Base-by-base conservation (phyloP, 37 sponge, comb jelly and placozoan species). In the Aplysina aerophoba region DNA sequence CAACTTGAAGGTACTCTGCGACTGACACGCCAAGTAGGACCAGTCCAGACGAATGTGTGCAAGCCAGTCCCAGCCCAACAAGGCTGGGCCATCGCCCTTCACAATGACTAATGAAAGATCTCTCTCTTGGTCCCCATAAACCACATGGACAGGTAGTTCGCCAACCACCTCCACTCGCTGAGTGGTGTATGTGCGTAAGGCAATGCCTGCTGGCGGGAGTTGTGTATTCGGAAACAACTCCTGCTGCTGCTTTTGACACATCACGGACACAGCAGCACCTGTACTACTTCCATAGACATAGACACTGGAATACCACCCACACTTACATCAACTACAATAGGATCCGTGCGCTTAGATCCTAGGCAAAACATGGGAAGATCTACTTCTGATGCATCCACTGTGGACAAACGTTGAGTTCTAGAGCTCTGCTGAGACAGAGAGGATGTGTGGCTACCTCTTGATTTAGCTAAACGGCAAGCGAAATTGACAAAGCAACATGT, bases 11-110 rank as follows among this genome's bases (percentile, higher is more conserved):
- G 11, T 28, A 44, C 50, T 44, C 12, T 15, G 59, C 19, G 64
- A 13, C 27, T 28, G 27, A 14, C 11, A 27, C 2, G 64, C 64
- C 4, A 62, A 5, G 24, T 6, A 2, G 5, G 64, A 4, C 64
- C 64, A 62, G 64, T 62, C 64, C 12, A 13, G 64, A 28, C 64
- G 24, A 5, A 62, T 62, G 64, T 62, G 64, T 27, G 64, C 64
- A 3, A 62, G 11, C 64, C 64, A 62, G 11, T 62, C 64, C 24
- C 28, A 14, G 4, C 64, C 64, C 5, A 62, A 11, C 64, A 62
- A 62, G 24, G 64, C 64, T 13, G 12, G 64, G 12, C 64, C 64
- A n/a, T 62, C 12, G 24, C 64, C 64, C 11, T 62, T 27, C 28
- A 11, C 64, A 4, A 62, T 27, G 28, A 62, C 27, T 11, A 62